A percentile compares a stretch with the other conserved stretches of the same genome.
phyloP scores from a whole-genome alignment of 1,140 invertebrate species.

The Phenacoccus solenopsis region DNA sequence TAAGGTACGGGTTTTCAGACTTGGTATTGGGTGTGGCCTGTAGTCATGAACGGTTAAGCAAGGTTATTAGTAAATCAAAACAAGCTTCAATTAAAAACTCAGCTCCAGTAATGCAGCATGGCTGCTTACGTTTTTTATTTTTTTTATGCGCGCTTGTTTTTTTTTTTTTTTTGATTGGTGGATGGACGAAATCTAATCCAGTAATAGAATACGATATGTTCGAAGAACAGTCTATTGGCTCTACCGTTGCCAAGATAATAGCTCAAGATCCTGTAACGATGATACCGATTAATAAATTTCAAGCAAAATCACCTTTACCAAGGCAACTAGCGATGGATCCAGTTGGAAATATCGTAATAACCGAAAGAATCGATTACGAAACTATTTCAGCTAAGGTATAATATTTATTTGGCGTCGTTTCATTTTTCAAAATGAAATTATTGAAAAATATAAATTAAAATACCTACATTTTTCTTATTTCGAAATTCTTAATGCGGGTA shows the following conservation, averaged over 20 bases:
- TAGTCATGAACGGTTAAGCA: too few relatives aligned
- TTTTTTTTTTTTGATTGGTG: constrained; percentile 53
- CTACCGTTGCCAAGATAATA: constrained; percentile 55
- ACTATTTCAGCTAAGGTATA: constrained; percentile 44
- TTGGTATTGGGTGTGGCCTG: too few relatives aligned
- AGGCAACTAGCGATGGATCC: constrained; percentile 24
- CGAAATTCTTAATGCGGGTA: too few relatives aligned
- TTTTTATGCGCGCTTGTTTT: too few relatives aligned
- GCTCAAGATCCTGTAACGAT: constrained; percentile 53
- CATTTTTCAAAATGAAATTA: constrained; percentile 18
- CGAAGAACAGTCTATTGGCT: constrained; percentile 65
- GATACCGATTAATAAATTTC: constrained; percentile 24
- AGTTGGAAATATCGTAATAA: constrained; percentile 52
- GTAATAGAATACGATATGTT: constrained; percentile 51
- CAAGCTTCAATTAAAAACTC: too few relatives aligned
- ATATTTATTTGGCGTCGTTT: constrained; percentile 18
- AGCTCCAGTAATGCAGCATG: too few relatives aligned
- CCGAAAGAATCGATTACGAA: constrained; percentile 61
- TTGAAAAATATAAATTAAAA: too few relatives aligned
- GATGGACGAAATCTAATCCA: constrained; percentile 52
- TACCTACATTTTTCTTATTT: too few relatives aligned
- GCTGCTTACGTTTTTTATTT: too few relatives aligned
- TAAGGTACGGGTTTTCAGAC: too few relatives aligned
- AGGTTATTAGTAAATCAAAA: too few relatives aligned
- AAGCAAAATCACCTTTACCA: constrained; percentile 23